These are phyloP conservation scores for Stichodactyla mertensii DNA, from an alignment of 64 coral and sea anemone species.

Conservation along the genomic window DNA sequence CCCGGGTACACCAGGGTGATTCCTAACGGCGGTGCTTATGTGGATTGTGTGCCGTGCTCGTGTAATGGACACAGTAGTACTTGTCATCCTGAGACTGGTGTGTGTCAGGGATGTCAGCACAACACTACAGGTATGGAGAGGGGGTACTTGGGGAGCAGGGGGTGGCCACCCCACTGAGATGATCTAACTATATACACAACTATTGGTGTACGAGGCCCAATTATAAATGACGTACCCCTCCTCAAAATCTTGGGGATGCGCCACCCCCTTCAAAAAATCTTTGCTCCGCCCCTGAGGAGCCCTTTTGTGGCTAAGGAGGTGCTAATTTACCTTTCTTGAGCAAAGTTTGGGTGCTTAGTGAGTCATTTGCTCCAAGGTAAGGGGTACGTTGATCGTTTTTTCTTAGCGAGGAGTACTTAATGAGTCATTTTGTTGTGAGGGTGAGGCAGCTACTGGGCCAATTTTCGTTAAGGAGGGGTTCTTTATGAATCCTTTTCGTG, in stretches of 20 bases:
- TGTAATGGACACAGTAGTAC: conserved; percentile 60
- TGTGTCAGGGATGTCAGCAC: conserved; percentile 73
- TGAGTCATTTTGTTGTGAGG: too few relatives aligned
- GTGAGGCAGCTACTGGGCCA: too few relatives aligned
- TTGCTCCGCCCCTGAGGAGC: background rate
- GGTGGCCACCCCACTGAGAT: background rate
- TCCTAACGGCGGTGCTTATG: conserved; percentile 76
- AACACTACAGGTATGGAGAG: conserved; percentile 60
- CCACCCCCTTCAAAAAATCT: too few relatives aligned
- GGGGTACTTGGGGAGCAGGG: background rate
- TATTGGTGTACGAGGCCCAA: too few relatives aligned
- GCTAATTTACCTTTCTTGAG: background rate
- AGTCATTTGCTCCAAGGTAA: background rate
- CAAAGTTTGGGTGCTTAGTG: background rate
- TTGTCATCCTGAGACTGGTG: conserved; percentile 85
- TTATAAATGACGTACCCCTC: too few relatives aligned
- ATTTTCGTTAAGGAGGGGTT: too few relatives aligned
- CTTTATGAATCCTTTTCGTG: too few relatives aligned
- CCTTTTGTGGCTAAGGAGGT: background rate
- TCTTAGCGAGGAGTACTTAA: background rate
- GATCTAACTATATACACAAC: too few relatives aligned
- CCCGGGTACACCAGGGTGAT: conserved; percentile 60
- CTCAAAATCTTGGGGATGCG: too few relatives aligned
- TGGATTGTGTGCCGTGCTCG: conserved; percentile 63
- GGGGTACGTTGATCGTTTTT: background rate